These are phyloP conservation scores for Amblyornis subalaris DNA, from an alignment of 2,113 vertebrate genomes.

Conservation along the genomic window DNA sequence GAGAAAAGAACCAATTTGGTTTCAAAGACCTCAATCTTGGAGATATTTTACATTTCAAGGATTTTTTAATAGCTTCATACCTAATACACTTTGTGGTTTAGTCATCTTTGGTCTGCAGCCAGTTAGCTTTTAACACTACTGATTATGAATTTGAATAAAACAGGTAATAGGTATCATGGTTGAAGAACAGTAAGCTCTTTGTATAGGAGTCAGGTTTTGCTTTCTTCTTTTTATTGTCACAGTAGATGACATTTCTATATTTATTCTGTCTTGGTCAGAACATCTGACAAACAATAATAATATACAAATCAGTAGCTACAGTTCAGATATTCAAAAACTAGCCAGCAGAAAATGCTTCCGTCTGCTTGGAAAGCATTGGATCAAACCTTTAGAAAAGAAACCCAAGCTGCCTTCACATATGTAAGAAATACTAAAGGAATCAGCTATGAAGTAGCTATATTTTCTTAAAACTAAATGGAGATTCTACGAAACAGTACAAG, in stretches of 20 bases:
- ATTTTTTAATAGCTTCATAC: neutral
- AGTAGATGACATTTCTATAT: neutral
- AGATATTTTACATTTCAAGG: neutral
- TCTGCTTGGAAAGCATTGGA: neutral
- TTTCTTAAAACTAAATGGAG: neutral
- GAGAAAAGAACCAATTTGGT: neutral
- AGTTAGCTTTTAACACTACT: neutral
- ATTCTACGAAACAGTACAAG: neutral
- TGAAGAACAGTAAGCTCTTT: neutral
- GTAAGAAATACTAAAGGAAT: neutral
- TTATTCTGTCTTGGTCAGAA: neutral
- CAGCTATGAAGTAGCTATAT: neutral
- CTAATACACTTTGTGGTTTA: neutral
- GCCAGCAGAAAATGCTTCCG: neutral
- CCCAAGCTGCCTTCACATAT: neutral
- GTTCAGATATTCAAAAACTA: neutral
- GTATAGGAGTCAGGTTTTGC: neutral
- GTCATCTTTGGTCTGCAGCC: neutral
- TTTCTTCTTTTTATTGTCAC: neutral
- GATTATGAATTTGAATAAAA: neutral
- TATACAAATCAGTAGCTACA: neutral
- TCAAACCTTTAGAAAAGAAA: neutral
- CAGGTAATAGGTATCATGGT: neutral
- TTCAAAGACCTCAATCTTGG: neutral
- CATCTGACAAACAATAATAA: neutral